Base-by-base conservation (phyloP, 2,888 invertebrate species). In the Mylabris sibirica region DNA sequence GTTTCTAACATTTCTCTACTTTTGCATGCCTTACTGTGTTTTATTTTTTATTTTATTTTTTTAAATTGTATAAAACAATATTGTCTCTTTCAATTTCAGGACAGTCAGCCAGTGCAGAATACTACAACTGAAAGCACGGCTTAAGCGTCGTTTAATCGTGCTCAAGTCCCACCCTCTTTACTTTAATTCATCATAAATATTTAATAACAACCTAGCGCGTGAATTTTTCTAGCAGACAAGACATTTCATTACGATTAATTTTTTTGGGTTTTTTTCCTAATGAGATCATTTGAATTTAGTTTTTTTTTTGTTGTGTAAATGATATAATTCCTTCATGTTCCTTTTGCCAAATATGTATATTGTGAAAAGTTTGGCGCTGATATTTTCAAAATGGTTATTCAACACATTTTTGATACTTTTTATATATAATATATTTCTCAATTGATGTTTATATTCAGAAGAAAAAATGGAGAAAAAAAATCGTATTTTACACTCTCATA, bases 51-150 rank as follows among this genome's bases (percentile, higher is more conserved):
- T 63, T 67, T 60, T n/a, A n/a, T 66, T 69, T 30, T 30, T 30
- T 73, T 71, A 4, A 57, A 57, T 57, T 22, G 57, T 24, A 57
- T 57, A 24, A 57, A 57, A 20, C 57, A 57, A 57, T 4, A 12
- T 6, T 57, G 22, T 57, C 57, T 57, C 14, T 71, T 78, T 76
- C 78, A 75, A 67, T 84, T 84, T n/a, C 84, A 88, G 87, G 87
- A 88, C 74, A 86, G 85, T 81, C 88, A 89, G 82, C 86, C 88
- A 79, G 88, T 88, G 84, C 88, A 88, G 84, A 88, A 88, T 81
- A 88, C 88, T 80, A 86, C 87, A 78, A 87, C 88, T 72, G 89
- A 89, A 83, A 89, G 88, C 87, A 88, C 87, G 84, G 89, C 89
- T 86, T 89, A 88, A 81, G 78, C 79, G 80, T 77, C 79, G 80